Conservation (phyloP, 2,113 vertebrate species). For the Mormoops blainvillei region DNA sequence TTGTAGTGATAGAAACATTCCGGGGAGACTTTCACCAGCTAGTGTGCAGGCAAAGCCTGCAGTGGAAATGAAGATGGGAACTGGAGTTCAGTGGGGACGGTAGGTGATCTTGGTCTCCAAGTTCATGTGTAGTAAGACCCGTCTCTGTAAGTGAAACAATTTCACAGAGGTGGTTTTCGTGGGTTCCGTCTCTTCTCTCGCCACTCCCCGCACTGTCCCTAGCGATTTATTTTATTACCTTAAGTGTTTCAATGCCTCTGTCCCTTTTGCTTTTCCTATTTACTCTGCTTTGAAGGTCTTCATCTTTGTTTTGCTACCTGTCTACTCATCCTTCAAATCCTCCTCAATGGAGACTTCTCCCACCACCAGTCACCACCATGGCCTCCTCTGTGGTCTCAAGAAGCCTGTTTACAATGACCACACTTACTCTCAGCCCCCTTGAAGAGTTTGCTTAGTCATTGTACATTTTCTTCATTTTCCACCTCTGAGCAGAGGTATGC, state of each 20-base stretch:
- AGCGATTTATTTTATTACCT: background rate
- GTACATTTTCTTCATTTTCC: background rate
- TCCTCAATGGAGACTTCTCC: background rate
- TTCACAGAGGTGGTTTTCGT: background rate
- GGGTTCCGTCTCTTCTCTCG: background rate
- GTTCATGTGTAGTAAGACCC: background rate
- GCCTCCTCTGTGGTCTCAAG: background rate
- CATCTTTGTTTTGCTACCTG: background rate
- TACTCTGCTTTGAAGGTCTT: background rate
- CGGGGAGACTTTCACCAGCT: background rate
- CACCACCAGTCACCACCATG: background rate
- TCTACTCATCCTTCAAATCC: background rate
- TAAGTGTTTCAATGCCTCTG: background rate
- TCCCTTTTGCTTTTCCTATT: background rate
- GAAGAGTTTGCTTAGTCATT: background rate
- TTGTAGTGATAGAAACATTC: background rate
- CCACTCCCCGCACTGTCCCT: background rate
- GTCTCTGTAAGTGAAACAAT: background rate
- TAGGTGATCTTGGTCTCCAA: accelerated
- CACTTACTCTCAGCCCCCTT: background rate
- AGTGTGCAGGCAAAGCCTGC: background rate
- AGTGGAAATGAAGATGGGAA: background rate
- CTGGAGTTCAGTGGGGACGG: accelerated
- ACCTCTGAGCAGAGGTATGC: background rate
- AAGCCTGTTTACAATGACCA: background rate